Evolutionary conservation across 1,140 invertebrate species (phyloP).

Genomic region (Drosophila simulans): DNA sequence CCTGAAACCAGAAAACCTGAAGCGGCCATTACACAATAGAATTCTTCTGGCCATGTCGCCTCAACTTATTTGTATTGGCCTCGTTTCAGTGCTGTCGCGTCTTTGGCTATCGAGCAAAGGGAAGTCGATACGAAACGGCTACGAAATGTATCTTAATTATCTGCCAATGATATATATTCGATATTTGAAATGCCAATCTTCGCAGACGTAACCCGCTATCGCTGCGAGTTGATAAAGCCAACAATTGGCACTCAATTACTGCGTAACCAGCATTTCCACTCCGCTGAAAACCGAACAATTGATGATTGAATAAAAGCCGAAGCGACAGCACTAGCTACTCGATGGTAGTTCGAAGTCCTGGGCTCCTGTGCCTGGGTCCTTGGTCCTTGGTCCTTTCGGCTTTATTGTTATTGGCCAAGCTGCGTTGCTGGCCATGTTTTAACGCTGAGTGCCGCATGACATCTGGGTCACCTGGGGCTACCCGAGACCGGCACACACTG

Average conservation of each 20-base stretch:
- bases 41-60: constrained; percentile 26
- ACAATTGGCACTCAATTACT: constrained; percentile 7
- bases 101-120: background rate
- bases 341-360: constrained; percentile 10
- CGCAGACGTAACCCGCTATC: background rate
- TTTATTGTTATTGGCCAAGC: constrained; percentile 78
- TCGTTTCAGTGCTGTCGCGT: constrained; percentile 17
- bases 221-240: background rate
- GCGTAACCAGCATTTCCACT: constrained; percentile 2
- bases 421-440: constrained; percentile 65
- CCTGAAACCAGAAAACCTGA: constrained; percentile 44
- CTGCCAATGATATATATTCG: too few species aligned
- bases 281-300: background rate
- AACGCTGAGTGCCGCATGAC: constrained; percentile 70
- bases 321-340: constrained; percentile 39
- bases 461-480: constrained; percentile 74
- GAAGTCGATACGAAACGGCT: background rate
- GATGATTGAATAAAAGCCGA: constrained; percentile 17
- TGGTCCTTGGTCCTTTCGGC: constrained; percentile 28
- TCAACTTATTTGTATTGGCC: constrained; percentile 22
- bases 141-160: too few species aligned
- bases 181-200: background rate
- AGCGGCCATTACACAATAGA: constrained; percentile 75
- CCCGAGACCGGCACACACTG: constrained; percentile 9
- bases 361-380: constrained; percentile 2